Conservation (phyloP, 2,113 vertebrate genomes). For the Emydura subglobosa region DNA sequence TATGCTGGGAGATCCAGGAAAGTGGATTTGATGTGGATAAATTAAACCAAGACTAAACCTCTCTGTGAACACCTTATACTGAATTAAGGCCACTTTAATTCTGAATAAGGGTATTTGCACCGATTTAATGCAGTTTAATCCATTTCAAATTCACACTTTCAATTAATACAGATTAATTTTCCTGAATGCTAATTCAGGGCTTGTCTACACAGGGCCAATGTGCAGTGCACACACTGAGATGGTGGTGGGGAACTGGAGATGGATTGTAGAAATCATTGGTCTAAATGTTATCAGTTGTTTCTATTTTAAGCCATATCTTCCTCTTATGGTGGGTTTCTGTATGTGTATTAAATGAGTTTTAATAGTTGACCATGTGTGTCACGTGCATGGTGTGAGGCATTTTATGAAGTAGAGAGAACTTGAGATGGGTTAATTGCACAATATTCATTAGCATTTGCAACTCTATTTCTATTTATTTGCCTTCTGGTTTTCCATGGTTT, state of each 20-base stretch:
- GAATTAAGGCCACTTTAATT: no score
- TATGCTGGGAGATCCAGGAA: no score
- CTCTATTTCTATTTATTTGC: no score
- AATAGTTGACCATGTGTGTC: not conserved
- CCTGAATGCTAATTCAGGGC: not conserved
- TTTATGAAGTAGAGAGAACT: not conserved
- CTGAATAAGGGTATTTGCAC: no score
- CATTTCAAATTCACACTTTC: no score
- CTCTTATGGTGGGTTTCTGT: not conserved
- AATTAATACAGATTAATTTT: not conserved
- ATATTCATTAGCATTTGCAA: not conserved
- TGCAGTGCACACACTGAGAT: not conserved
- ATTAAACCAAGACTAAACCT: no score
- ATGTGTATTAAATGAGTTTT: not conserved
- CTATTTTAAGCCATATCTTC: not conserved
- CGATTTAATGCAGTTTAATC: no score
- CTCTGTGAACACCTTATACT: no score
- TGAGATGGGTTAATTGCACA: not conserved
- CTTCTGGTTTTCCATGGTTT: not conserved
- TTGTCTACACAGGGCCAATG: not conserved
- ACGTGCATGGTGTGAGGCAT: not conserved
- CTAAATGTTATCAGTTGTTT: not conserved
- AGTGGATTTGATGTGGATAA: no score
- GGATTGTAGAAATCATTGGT: not conserved
- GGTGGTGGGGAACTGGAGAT: rapidly evolving